Evolutionary conservation across 2,113 vertebrate species (phyloP).

Genomic region (Dolichallabes microphthalmus): DNA sequence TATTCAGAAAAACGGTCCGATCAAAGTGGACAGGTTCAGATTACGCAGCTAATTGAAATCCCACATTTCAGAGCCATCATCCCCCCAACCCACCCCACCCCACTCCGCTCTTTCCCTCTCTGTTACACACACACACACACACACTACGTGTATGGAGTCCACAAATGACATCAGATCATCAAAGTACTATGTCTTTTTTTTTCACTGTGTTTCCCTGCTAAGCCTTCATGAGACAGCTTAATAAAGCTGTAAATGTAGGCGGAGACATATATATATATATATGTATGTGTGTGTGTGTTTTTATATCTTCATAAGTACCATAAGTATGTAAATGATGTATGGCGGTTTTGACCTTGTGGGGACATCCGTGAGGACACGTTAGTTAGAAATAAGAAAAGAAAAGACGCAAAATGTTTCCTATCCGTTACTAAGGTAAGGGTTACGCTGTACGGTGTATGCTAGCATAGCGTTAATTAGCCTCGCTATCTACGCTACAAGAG

Average conservation of each 20-base stretch:
- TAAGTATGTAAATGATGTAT: not conserved
- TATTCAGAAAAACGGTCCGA: conserved; percentile 66
- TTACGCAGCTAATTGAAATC: conserved; percentile 78
- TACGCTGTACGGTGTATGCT: not conserved
- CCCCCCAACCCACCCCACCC: conserved; percentile 52
- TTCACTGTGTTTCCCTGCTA: conserved; percentile 70
- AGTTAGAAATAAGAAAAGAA: too few species aligned
- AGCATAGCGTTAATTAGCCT: not conserved
- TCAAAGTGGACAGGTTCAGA: conserved; percentile 77
- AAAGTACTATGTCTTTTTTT: conserved; percentile 72
- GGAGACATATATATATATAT: conserved; percentile 18
- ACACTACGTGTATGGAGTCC: conserved; percentile 66
- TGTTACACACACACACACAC: conserved; percentile 65
- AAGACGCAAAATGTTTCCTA: not conserved
- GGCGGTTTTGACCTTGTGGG: not conserved
- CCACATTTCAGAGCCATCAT: conserved; percentile 74
- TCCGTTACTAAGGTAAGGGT: not conserved
- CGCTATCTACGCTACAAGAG: not conserved
- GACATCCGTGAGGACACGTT: not conserved
- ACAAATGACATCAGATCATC: conserved; percentile 76
- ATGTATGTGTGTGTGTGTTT: conserved; percentile 34
- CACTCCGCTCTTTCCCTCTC: conserved; percentile 23
- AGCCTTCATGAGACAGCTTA: conserved; percentile 76
- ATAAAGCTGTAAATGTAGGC: conserved; percentile 74
- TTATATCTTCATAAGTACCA: not conserved